Base-by-base conservation (phyloP, 1,140 invertebrate species). In the Trissolcus basalis region DNA sequence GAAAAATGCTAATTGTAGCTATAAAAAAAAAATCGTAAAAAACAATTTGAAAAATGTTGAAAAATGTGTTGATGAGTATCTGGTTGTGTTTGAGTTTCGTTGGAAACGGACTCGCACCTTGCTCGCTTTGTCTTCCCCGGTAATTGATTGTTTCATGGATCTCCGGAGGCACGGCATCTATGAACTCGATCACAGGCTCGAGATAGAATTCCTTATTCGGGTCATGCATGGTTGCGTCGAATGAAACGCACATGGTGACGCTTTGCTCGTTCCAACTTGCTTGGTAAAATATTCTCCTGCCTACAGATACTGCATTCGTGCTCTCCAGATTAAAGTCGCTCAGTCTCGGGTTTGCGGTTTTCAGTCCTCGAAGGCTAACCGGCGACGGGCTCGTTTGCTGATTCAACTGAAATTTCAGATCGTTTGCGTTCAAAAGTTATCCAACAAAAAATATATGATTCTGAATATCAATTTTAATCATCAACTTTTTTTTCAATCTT, bases 1-100 rank as follows among this genome's bases (percentile, higher is more conserved):
- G 92, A 43, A 95, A 82, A 3, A 95, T 91, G 6, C 93, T 92
- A 43, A 95, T 91, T n/a, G 92, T 94, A 0, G 92, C 94, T 93
- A 86, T 33, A 33, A 43, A 45, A 59, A 41, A n/a, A 35, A 47
- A 50, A 54, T 9, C 3, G 9, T 4, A 39, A 9, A 11, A 39
- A 39, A 11, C n/a, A 39, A 39, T 4, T 39, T n/a, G 9, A 39
- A n/a, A n/a, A n/a, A n/a, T n/a, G n/a, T n/a, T n/a, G n/a, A n/a
- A n/a, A n/a, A n/a, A n/a, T n/a, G n/a, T n/a, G 3, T 39, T 4
- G 9, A 39, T 39, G 9, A 39, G 36, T n/a, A 39, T 39, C 1
- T n/a, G 19, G 19, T 3, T 27, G 19, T 27, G 19, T 3, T 27
- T 3, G 6, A 27, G 19, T 27, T 1, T 3, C 19, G 6, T 27